These are phyloP conservation scores for Creontiades dilutus DNA, from an alignment of 2,888 invertebrate species.

Conservation along the genomic window DNA sequence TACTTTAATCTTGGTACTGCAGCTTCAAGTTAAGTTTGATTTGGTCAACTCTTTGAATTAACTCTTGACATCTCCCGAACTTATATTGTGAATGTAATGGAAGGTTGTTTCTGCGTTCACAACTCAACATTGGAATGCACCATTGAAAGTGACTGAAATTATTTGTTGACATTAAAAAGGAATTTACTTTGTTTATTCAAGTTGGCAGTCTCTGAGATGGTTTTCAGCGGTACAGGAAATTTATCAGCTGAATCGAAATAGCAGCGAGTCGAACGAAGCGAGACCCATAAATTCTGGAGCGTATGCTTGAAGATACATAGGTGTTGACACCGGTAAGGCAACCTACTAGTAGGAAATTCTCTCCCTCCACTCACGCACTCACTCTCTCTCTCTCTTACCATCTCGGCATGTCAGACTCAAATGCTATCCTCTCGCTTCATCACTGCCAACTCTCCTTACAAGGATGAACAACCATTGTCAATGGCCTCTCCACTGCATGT, in stretches of 20 bases:
- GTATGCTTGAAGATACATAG: background rate
- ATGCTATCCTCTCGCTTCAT: background rate
- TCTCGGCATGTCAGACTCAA: background rate
- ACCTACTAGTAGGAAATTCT: background rate
- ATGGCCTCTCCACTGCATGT: background rate
- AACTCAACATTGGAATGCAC: too few relatives aligned
- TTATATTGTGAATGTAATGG: too few relatives aligned
- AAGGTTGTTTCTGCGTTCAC: too few relatives aligned
- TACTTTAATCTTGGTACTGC: too few relatives aligned
- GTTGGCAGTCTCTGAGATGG: background rate
- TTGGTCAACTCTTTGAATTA: too few relatives aligned
- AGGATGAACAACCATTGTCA: background rate
- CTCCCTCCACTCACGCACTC: background rate
- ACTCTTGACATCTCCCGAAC: too few relatives aligned
- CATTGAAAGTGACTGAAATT: too few relatives aligned
- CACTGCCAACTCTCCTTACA: background rate
- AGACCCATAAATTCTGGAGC: background rate
- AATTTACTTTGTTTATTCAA: background rate
- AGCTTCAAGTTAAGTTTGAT: too few relatives aligned
- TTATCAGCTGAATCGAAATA: background rate
- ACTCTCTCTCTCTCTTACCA: too few relatives aligned
- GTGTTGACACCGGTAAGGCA: background rate
- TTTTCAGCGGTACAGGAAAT: background rate
- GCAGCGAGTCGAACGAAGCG: background rate
- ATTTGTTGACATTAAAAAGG: too few relatives aligned